Conservation (phyloP, 2,797 vertebrate species). For the Macropodus opercularis region DNA sequence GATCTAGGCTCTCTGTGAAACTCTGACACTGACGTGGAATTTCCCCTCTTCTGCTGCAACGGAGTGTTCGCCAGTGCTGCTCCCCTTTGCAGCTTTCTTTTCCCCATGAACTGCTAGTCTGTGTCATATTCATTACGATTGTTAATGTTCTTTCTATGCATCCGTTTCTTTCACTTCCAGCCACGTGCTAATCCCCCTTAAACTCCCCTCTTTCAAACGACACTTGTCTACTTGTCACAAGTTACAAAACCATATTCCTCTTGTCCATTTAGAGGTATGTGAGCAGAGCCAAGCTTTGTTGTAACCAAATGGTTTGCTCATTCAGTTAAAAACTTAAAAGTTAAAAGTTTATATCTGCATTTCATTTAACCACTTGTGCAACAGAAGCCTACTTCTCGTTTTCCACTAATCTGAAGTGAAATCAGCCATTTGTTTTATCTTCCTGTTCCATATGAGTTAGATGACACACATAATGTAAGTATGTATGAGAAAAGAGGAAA, state of each 20-base stretch:
- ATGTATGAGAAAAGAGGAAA: constrained; percentile 44
- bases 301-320: constrained; percentile 44
- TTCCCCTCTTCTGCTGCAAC: constrained; percentile 66
- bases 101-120: constrained; percentile 6
- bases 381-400: constrained; percentile 4
- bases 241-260: constrained; percentile 12
- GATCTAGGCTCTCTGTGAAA: constrained; percentile 55
- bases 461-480: constrained; percentile 24
- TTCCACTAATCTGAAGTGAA: constrained; percentile 5
- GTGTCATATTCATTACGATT: constrained; percentile 30
- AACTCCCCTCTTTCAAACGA: constrained; percentile 15
- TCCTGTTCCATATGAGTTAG: constrained; percentile 12
- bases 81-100: constrained; percentile 18
- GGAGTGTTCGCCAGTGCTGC: constrained; percentile 42
- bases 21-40: constrained; percentile 70
- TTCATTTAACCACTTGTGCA: constrained; percentile 10
- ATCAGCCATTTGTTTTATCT: constrained; percentile 17
- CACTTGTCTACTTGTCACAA: constrained; percentile 27
- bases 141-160: constrained; percentile 7
- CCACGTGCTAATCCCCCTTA: constrained; percentile 23
- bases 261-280: constrained; percentile 15
- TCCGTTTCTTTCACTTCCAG: constrained; percentile 12
- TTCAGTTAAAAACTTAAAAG: constrained; percentile 13
- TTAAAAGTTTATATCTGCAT: constrained; percentile 15
- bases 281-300: constrained; percentile 17